Base-by-base conservation (phyloP, 2,113 vertebrate species). In the Mugil cephalus region DNA sequence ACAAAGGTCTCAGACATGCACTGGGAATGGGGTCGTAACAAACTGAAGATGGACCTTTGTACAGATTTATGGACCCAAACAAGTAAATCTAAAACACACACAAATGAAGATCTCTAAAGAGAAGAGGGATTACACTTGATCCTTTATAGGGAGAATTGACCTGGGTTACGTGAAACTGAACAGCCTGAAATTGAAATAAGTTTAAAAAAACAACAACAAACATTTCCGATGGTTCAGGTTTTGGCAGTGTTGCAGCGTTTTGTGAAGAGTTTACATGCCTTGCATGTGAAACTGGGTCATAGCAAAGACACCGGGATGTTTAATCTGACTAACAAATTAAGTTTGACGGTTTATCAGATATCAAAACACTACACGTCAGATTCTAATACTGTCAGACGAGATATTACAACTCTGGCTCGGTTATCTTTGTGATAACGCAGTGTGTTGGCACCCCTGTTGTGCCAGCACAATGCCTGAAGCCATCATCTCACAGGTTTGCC, bases 1-100 rank as follows among this genome's bases (percentile, higher is more conserved):
- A 62, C 54, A 65, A 73, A 58, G 45, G 38, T 59, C 45, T 42
- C 47, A 47, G 8, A 63, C 35, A 40, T 46, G 59, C 13, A 14
- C 30, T 24, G n/a, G 8, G 48, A 24, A 39, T 9, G 34, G 5
- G 42, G 17, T 10, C 21, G 9, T n/a, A 47, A 62, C n/a, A 54
- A 24, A 61, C 1, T 10, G 13, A 53, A 21, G 13, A n/a, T 19
- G 19, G 43, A 65, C 36, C 15, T 51, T 17, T n/a, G 35, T 10
- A 10, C 7, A 36, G 21, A 30, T 42, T 30, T 55, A 7, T 50
- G 12, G 10, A 48, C 14, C 8, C 12, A 56, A 46, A 14, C 15
- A 17, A 42, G 4, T 1, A 62, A 21, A 45, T 56, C 17, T 15
- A 10, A 47, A 36, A 19, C 0, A 1, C 10, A 35, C 6, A 48